Percentiles rank a stretch among this genome's conserved stretches.
These are phyloP conservation scores for Ypsolopha scabrella DNA, from an alignment of 2,888 invertebrate species.

Conservation along the genomic window DNA sequence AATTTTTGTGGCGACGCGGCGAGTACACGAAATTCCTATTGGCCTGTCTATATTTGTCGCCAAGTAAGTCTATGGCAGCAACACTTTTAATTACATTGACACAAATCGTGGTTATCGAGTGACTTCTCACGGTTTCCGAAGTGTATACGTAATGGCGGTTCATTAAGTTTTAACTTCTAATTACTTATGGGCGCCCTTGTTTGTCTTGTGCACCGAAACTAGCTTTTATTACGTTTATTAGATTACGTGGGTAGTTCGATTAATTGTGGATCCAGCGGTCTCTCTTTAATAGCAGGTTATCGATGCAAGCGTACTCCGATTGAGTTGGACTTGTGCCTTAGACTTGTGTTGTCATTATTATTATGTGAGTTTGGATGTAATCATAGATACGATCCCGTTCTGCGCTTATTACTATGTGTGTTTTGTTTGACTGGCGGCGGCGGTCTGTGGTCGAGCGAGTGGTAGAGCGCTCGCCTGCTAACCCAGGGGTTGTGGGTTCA, in stretches of 20 bases:
- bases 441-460: too few relatives aligned
- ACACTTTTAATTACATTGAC: constrained; percentile 69
- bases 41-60: neutral
- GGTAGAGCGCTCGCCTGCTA: too few relatives aligned
- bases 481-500: too few relatives aligned
- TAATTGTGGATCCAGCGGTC: constrained; percentile 47
- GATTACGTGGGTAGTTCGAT: constrained; percentile 69
- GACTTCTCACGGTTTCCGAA: constrained; percentile 67
- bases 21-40: too few relatives aligned
- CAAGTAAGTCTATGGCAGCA: constrained; percentile 51
- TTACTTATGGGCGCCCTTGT: constrained; percentile 68
- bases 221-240: constrained; percentile 49
- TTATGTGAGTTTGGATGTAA: too few relatives aligned
- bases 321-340: neutral
- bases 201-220: constrained; percentile 66
- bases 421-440: too few relatives aligned
- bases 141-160: constrained; percentile 58
- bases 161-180: constrained; percentile 56
- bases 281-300: neutral
- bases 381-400: too few relatives aligned
- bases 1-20: too few relatives aligned
- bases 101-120: constrained; percentile 65
- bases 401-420: too few relatives aligned
- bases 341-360: too few relatives aligned
- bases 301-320: neutral